Evolutionary conservation across 1,140 invertebrate genomes (phyloP), one percentile per base, ranked within the genome.

Genomic region (Hyles euphorbiae): DNA sequence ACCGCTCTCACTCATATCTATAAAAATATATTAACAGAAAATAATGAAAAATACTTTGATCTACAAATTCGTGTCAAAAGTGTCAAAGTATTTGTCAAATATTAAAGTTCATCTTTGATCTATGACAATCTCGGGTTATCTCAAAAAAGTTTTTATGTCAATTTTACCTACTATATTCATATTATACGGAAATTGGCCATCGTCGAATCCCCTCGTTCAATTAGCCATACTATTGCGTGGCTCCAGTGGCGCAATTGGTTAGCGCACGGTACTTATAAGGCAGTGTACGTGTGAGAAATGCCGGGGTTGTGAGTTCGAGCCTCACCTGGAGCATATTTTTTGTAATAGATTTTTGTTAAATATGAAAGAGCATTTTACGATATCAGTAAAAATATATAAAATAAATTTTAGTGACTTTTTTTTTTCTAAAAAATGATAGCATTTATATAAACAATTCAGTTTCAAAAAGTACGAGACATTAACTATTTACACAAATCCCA

Each of bases 1-100:
- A 61, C 56, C 65, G 53, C 68, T 79, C 52, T 79, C 76, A 52
- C 69, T 81, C 80, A 83, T 83, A 56, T 55, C 68, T 49, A 52
- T 40, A 61, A 56, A 45, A 40, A 47, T 47, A 51, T 44, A 60
- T 56, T 59, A 46, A 50, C 22, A 22, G 44, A 63, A 58, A 58
- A 60, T 9, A 55, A 53, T 34, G 52, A 49, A 45, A 63, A 63
- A 60, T 54, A 53, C 34, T 34, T 47, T 53, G 53, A 32, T 34
- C 12, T 32, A 56, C 46, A 58, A 53, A 55, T 46, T 49, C 46
- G 12, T 55, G 54, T 64, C 57, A 56, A 64, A 64, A 60, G 36
- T 40, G 36, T 22, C 22, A 22, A 40, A 40, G 36, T 5, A 40
- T 40, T 40, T 40, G 5, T 40, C 5, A 40, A 40, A 40, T 40